Percentiles rank a stretch among this genome's conserved stretches.
Evolutionary conservation across 2,113 vertebrate species (phyloP).

Genomic region (Octodon degus): DNA sequence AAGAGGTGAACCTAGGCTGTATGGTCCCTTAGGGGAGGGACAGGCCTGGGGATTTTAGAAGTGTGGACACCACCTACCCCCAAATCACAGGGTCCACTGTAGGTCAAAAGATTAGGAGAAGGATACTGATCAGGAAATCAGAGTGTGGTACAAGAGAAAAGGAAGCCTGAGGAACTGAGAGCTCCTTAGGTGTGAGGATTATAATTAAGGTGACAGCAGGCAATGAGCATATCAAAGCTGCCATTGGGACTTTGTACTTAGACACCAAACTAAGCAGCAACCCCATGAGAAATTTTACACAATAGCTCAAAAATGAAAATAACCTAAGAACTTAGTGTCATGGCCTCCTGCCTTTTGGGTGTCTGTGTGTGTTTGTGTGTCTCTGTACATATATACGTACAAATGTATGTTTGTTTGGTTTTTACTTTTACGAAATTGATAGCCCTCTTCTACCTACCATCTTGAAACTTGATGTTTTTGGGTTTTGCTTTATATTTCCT

Average conservation of each 20-base stretch:
- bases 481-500: not conserved
- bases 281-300: not conserved
- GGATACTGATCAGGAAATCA: not conserved
- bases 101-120: not conserved
- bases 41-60: not conserved
- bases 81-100: not conserved
- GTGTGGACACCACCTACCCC: not conserved
- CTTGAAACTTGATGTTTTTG: not conserved
- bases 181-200: not conserved
- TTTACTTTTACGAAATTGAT: constrained; percentile 3
- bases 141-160: not conserved
- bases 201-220: not conserved
- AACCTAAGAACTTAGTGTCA: not conserved
- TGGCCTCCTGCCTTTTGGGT: not conserved
- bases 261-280: not conserved
- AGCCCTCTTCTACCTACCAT: not conserved
- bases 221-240: not conserved
- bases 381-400: not conserved
- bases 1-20: not conserved
- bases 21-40: not conserved
- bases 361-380: not conserved
- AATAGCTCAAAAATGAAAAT: not conserved
- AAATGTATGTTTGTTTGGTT: rapidly evolving
- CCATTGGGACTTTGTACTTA: not conserved
- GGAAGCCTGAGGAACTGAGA: not conserved